Evolutionary conservation across 1,140 invertebrate species (phyloP).

Genomic region (Drosophila melanica): DNA sequence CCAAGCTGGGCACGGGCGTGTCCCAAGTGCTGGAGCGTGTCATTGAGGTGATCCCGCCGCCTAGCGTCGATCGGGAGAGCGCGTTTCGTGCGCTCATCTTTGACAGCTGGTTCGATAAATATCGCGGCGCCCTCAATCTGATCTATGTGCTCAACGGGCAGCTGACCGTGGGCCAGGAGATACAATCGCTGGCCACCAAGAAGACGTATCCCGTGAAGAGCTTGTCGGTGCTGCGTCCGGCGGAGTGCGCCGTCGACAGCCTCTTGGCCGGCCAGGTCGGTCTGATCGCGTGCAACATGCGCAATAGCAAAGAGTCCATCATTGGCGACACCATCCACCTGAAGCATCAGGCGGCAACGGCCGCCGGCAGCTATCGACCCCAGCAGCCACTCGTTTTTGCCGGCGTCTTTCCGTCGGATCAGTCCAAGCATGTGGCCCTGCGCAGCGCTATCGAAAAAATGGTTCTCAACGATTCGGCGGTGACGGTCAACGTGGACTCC

Average conservation of each 20-base stretch:
- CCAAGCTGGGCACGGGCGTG: constrained; percentile 94
- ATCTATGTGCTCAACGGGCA: constrained; percentile 91
- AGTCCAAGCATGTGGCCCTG: constrained; percentile 90
- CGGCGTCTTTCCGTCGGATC: constrained; percentile 96
- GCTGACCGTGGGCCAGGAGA: constrained; percentile 87
- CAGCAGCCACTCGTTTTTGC: constrained; percentile 97
- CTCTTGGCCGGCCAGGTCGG: constrained; percentile 88
- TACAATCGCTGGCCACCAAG: constrained; percentile 87
- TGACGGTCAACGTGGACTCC: constrained; percentile 90
- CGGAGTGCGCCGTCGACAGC: constrained; percentile 88
- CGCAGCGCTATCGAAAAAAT: constrained; percentile 95
- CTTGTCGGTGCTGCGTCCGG: constrained; percentile 92
- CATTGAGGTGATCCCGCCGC: constrained; percentile 91
- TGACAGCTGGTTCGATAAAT: constrained; percentile 97
- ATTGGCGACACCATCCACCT: constrained; percentile 94
- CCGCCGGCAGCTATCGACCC: constrained; percentile 88
- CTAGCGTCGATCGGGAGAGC: constrained; percentile 86
- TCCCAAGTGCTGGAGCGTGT: constrained; percentile 90
- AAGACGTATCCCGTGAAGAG: constrained; percentile 92
- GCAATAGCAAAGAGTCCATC: constrained; percentile 89
- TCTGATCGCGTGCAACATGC: constrained; percentile 92
- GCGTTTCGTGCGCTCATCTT: constrained; percentile 93
- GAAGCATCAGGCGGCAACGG: constrained; percentile 77
- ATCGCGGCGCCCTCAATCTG: constrained; percentile 92
- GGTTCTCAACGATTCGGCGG: constrained; percentile 96